Evolutionary conservation across 2,113 vertebrate genomes (phyloP), one percentile per base, ranked within the genome.

Genomic region (Ptilonorhynchus violaceus): DNA sequence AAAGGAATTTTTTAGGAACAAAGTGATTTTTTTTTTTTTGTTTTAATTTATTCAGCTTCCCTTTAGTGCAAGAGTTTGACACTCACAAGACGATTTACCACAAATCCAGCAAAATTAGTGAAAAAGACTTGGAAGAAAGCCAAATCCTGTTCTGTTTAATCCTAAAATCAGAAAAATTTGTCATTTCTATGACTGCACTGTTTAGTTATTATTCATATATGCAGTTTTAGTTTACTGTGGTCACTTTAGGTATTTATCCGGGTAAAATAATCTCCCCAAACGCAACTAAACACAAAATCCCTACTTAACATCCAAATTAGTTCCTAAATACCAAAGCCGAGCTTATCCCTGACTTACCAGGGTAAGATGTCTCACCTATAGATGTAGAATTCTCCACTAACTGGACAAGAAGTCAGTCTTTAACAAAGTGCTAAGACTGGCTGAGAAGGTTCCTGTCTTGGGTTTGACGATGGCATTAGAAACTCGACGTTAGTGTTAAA

Each of bases 1-100:
- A 95, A 95, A 92, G 55, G 13, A 39, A 85, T 90, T 94, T 92
- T 63, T 85, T 67, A 50, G 31, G 27, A 64, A 94, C 58, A 94
- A 97, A 97, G 88, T 89, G 74, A 63, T 91, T 42, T 42, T 42
- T 42, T 42, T 42, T 42, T 14, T 14, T 42, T 14, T 95, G 91
- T 96, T 92, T 35, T 27, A 20, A 50, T 28, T 85, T 13, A 25
- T 91, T 62, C 24, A 49, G 14, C 17, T 85, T 68, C 58, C 73
- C 78, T 88, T 56, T 42, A 91, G 62, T 60, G 37, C 59, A 92
- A 88, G 72, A 87, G 62, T 85, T 75, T 20, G 66, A 80, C 62
- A 72, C 59, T 55, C 33, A 70, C 39, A 92, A 67, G 63, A 42
- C 18, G 42, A 16, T n/a, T 27, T 24, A 41, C 49, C 52, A 8